Conservation (phyloP, 2,888 invertebrate genomes). For the Steinernema carpocapsae region DNA sequence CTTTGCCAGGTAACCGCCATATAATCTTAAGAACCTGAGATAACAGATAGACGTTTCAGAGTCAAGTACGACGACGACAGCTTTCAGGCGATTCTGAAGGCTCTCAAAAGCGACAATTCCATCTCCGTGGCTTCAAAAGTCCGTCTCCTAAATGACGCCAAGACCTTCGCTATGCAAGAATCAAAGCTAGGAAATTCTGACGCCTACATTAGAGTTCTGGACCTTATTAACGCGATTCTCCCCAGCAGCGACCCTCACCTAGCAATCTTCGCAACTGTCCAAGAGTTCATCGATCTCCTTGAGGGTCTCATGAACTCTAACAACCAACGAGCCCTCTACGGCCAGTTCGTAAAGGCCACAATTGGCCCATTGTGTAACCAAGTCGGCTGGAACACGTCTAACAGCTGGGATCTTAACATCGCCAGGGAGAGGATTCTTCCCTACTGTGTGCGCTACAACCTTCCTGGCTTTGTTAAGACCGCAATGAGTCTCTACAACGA, state of each 20-base stretch:
- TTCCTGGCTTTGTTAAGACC: constrained; percentile 29
- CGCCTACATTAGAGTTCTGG: constrained; percentile 42
- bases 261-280: constrained; percentile 40
- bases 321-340: constrained; percentile 8
- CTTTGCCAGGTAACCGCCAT: not conserved
- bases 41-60: too few relatives aligned
- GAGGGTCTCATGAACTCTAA: not conserved
- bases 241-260: constrained; percentile 6
- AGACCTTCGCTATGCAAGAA: constrained; percentile 42
- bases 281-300: constrained; percentile 6
- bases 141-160: constrained; percentile 44
- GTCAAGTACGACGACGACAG: constrained; percentile 47
- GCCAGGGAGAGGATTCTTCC: constrained; percentile 39
- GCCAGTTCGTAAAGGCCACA: constrained; percentile 1
- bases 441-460: constrained; percentile 45
- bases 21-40: not conserved
- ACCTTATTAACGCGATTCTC: constrained; percentile 35
- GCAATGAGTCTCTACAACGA: constrained; percentile 26
- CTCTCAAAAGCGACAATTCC: not conserved
- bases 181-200: constrained; percentile 27
- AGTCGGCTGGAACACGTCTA: not conserved
- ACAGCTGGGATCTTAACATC: constrained; percentile 29
- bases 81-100: constrained; percentile 41
- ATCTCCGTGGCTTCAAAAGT: constrained; percentile 40
- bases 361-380: not conserved